Base-by-base conservation (phyloP, 2,888 invertebrate genomes). In the Nipponacmea schrenckii region DNA sequence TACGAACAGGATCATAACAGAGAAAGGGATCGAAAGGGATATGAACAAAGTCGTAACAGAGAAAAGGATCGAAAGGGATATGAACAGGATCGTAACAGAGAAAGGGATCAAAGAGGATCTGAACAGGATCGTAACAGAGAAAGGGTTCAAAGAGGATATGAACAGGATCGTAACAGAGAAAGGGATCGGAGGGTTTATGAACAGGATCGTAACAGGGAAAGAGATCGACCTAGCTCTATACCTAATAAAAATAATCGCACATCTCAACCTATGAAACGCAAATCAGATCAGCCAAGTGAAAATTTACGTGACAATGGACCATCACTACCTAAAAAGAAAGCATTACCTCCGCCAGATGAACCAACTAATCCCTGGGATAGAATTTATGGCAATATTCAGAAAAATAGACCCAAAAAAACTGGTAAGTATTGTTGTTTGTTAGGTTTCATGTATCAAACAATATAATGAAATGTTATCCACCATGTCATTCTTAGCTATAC, bases 351-450 rank as follows among this genome's bases (percentile, higher is more conserved):
- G 26, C 69, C 39, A 17, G 64, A 31, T 7, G 46, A 66, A 17
- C 56, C 79, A 20, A 66, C 65, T 15, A 80, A 81, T 48, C 80
- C 84, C 1, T 84, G 79, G 76, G 84, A 84, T 68, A 76, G 82
- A 64, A 84, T 84, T 31, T 80, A 79, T 71, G 77, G 78, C 15
- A 76, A 82, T 69, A 80, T 84, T 17, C 75, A 82, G 71, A 81
- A 80, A 72, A 78, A 77, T 50, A 76, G 79, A 65, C 83, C 84
- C 15, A 80, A 79, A 71, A 70, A 24, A 31, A 20, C 77, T 75
- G 80, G 79, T 79, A 70, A 70, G 62, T 71, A 44, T 12, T 44
- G 1, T 39, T n/a, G 20, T 24, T 26, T 26, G 7, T 48, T 48
- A n/a, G 48, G 48, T 48, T 48, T 14, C n/a, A 48, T 14, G n/a